These are phyloP conservation scores for Paraescarpia echinospica DNA, from an alignment of 1,140 invertebrate species.

Conservation along the genomic window DNA sequence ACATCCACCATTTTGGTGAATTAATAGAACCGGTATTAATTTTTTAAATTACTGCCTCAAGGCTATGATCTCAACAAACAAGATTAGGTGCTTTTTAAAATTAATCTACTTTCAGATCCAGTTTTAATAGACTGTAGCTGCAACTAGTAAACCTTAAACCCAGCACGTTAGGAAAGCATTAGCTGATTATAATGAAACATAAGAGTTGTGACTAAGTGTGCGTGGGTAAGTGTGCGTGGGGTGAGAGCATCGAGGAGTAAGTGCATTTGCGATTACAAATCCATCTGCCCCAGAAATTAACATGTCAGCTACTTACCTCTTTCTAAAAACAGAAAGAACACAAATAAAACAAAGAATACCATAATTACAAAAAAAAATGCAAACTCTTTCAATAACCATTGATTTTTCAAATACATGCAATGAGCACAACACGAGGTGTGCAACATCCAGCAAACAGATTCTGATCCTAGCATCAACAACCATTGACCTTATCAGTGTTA, in stretches of 20 bases:
- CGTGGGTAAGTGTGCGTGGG: too few relatives aligned
- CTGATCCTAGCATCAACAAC: too few relatives aligned
- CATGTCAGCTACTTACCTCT: neutral
- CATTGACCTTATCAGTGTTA: too few relatives aligned
- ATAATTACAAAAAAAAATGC: neutral
- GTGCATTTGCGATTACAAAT: neutral
- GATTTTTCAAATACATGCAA: too few relatives aligned
- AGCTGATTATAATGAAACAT: neutral
- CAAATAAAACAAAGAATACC: constrained; percentile 1
- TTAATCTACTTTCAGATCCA: too few relatives aligned
- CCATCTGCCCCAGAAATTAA: neutral
- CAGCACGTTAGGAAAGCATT: neutral
- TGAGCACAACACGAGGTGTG: too few relatives aligned
- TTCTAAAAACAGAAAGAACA: constrained; percentile 1
- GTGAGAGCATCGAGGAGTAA: neutral
- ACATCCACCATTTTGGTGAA: neutral
- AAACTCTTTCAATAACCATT: too few relatives aligned
- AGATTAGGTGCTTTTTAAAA: neutral
- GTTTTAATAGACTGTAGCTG: neutral
- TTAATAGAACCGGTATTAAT: neutral
- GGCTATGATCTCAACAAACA: neutral
- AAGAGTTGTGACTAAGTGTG: too few relatives aligned
- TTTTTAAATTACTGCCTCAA: neutral
- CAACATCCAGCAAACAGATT: too few relatives aligned
- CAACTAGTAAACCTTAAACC: neutral